Evolutionary conservation across 1,140 invertebrate species (phyloP).

Genomic region (Oreohelix idahoensis): DNA sequence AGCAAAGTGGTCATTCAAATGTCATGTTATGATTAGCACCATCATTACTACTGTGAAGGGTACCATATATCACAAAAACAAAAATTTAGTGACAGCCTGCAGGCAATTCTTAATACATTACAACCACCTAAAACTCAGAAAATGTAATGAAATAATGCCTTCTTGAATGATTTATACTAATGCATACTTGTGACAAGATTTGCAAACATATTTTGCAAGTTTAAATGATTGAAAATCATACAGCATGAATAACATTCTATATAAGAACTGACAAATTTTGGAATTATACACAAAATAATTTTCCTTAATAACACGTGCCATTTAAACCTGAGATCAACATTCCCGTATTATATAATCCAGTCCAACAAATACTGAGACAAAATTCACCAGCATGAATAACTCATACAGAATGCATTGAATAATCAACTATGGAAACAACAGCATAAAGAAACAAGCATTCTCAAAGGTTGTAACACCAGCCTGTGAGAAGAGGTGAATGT

Average conservation of each 20-base stretch:
- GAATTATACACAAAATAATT: not conserved
- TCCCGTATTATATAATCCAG: not conserved
- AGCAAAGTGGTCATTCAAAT: no score
- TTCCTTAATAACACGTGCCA: slow-evolving; percentile 19
- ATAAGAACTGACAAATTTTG: not conserved
- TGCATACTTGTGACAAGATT: no score
- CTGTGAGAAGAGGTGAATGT: not conserved
- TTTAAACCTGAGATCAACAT: slow-evolving; percentile 33
- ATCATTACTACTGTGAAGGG: no score
- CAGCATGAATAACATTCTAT: not conserved
- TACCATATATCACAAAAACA: no score
- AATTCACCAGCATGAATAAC: slow-evolving; percentile 16
- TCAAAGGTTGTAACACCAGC: not conserved
- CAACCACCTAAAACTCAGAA: no score
- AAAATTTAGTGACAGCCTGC: no score
- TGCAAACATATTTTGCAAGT: no score
- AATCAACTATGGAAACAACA: slow-evolving; percentile 34
- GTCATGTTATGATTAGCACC: no score
- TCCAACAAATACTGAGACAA: slow-evolving; percentile 31
- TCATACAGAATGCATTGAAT: slow-evolving; percentile 16
- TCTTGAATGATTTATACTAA: no score
- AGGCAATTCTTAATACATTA: not conserved
- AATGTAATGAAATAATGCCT: no score
- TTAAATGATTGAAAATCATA: no score
- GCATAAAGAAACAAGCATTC: not conserved